A percentile compares a stretch with the other conserved stretches of the same genome.
phyloP scores from a whole-genome alignment of 2,113 vertebrate genomes.

The Salvator merianae region DNA sequence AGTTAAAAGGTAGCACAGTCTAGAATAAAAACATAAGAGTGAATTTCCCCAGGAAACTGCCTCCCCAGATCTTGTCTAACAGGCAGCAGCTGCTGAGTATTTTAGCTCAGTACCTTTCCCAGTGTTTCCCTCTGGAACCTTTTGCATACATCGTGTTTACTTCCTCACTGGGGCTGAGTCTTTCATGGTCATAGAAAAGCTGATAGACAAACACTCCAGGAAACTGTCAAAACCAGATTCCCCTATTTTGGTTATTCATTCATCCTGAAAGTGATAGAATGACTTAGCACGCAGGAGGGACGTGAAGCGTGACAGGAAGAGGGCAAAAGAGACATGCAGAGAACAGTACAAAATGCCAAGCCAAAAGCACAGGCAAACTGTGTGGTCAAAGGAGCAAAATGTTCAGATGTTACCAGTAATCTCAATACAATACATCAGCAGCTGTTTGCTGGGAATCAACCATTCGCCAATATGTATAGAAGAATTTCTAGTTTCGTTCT shows the following conservation, averaged over 20 bases:
- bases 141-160: background rate
- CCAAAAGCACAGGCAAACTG: background rate
- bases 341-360: conserved; percentile 4
- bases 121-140: background rate
- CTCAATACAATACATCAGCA: background rate
- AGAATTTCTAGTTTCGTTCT: background rate
- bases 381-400: background rate
- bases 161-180: background rate
- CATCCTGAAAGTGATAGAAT: background rate
- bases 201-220: background rate
- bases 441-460: conserved; percentile 1
- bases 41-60: background rate
- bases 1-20: too few relatives aligned
- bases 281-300: conserved; percentile 6
- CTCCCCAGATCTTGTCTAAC: background rate
- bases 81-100: too few relatives aligned
- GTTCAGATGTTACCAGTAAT: background rate
- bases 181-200: conserved; percentile 2
- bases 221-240: background rate
- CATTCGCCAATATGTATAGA: background rate
- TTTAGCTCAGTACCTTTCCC: background rate
- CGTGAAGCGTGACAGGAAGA: conserved; percentile 15
- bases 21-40: too few relatives aligned
- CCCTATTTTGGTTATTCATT: background rate
- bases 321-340: conserved; percentile 64